These are phyloP conservation scores for Porites australiensis DNA, from an alignment of 64 coral and sea anemone genomes.

Conservation along the genomic window DNA sequence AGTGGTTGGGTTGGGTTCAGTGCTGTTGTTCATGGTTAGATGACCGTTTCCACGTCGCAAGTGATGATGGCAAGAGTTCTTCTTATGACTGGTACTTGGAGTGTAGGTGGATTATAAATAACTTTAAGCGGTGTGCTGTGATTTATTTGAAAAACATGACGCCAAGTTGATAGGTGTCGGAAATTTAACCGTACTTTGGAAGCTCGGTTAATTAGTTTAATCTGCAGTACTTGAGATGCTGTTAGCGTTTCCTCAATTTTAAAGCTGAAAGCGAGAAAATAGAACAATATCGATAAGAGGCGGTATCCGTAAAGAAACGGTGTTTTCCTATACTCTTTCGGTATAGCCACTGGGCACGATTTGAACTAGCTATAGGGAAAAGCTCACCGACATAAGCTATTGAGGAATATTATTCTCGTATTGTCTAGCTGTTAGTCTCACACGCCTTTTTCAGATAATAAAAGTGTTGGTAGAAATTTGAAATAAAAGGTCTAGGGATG, in stretches of 20 bases:
- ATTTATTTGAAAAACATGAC: neutral
- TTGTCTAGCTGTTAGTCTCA: too few species aligned
- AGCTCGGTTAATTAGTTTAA: neutral
- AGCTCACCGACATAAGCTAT: too few species aligned
- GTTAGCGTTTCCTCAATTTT: neutral
- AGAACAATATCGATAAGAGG: neutral
- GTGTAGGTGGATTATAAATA: neutral
- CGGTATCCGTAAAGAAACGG: neutral
- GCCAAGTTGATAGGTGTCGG: conserved; percentile 1
- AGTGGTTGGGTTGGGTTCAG: neutral
- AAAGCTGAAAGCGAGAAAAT: conserved; percentile 2
- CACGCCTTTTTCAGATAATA: too few species aligned
- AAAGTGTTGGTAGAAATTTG: too few species aligned
- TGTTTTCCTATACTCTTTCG: too few species aligned
- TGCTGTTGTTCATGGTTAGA: neutral
- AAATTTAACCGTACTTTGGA: neutral
- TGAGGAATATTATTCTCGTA: too few species aligned
- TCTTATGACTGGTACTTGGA: neutral
- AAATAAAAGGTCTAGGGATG: too few species aligned
- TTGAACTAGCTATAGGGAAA: too few species aligned
- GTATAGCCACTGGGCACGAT: too few species aligned
- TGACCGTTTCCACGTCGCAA: too few species aligned
- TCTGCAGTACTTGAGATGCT: neutral
- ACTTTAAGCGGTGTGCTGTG: too few species aligned
- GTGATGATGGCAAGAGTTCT: too few species aligned